These are phyloP conservation scores for Hucho hucho DNA, from an alignment of 2,113 vertebrate genomes.

Conservation along the genomic window DNA sequence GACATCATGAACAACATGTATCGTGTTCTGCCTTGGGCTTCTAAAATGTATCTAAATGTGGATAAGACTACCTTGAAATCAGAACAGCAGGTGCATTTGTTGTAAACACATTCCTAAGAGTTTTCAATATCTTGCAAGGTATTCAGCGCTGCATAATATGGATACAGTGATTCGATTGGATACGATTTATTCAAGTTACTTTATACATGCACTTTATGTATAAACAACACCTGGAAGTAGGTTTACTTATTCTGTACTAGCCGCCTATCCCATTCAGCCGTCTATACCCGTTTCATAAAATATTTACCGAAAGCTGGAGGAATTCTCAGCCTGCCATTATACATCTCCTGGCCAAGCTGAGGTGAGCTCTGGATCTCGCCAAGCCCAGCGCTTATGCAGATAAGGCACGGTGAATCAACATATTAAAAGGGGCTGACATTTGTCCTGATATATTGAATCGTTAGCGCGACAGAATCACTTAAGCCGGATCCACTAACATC, in stretches of 20 bases:
- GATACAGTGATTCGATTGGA: no score
- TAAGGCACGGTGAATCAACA: slow-evolving; percentile 86
- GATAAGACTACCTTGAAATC: no score
- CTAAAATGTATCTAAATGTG: no score
- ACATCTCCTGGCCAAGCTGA: slow-evolving; percentile 19
- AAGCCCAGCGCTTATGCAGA: slow-evolving; percentile 86
- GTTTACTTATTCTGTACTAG: slow-evolving; percentile 23
- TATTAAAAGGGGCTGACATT: slow-evolving; percentile 91
- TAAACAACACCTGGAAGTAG: neutral
- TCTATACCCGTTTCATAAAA: slow-evolving; percentile 52
- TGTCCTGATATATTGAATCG: slow-evolving; percentile 94
- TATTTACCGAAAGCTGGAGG: slow-evolving; percentile 55
- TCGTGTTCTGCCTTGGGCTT: no score
- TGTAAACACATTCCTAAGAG: no score
- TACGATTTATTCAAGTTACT: no score
- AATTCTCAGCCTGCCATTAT: slow-evolving; percentile 36
- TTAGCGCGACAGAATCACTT: slow-evolving; percentile 95
- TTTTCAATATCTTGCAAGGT: no score
- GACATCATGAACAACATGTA: no score
- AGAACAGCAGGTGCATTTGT: no score
- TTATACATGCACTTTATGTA: no score
- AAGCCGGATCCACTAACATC: slow-evolving; percentile 91
- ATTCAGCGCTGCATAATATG: no score
- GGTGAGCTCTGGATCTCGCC: slow-evolving; percentile 21
- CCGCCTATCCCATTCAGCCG: neutral